Conservation (phyloP, 2,113 vertebrate species). For the Myiozetetes cayanensis region DNA sequence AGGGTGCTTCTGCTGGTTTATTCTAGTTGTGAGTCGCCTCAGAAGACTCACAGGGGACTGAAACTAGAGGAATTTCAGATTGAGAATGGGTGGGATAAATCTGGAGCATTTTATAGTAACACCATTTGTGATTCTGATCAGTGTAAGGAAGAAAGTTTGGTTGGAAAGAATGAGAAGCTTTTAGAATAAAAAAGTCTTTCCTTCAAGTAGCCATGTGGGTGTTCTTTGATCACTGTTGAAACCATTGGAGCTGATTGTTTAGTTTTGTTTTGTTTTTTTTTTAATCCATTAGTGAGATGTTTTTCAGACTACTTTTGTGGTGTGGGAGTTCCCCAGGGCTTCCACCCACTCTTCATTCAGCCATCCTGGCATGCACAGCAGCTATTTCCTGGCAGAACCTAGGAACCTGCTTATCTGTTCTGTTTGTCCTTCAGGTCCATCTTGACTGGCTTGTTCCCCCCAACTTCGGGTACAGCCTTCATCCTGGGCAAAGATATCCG, state of each 20-base stretch:
- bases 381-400: neutral
- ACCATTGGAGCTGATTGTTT: neutral
- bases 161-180: neutral
- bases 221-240: neutral
- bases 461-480: slow-evolving; percentile 94
- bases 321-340: neutral
- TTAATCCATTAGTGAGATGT: neutral
- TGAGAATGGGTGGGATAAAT: neutral
- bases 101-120: neutral
- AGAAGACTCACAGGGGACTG: neutral
- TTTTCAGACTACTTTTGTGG: neutral
- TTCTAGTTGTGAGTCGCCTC: neutral
- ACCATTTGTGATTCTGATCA: neutral
- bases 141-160: neutral
- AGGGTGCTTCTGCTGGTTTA: neutral
- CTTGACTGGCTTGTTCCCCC: slow-evolving; percentile 93
- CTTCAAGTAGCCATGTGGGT: neutral
- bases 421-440: slow-evolving; percentile 84
- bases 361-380: neutral
- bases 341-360: neutral
- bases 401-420: neutral
- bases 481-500: slow-evolving; percentile 94
- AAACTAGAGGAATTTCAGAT: neutral
- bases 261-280: neutral
- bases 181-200: neutral